Base-by-base conservation (phyloP, 1,140 invertebrate genomes). In the Gonatopus flavifemur region DNA sequence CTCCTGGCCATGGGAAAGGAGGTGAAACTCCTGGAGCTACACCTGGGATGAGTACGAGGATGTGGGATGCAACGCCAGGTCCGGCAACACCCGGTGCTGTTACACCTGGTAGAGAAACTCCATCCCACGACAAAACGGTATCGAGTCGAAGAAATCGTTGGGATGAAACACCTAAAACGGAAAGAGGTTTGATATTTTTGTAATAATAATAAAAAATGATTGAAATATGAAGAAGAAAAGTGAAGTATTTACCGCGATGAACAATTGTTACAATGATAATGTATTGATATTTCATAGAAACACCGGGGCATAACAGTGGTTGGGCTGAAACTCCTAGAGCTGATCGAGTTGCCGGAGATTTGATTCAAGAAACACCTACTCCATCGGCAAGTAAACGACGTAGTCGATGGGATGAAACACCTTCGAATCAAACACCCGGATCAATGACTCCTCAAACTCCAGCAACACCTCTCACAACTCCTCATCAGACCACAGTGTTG, bases 151-250 rank as follows among this genome's bases (percentile, higher is more conserved):
- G 96, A 47, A 99, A 99, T 80, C 86, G 98, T 49, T 99, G 97
- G 97, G 98, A 99, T 81, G 97, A 99, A 80, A 99, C 97, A 2
- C 96, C 97, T 1, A 96, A 95, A 81, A 97, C 94, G 12, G 94
- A 98, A 73, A 84, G 94, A 69, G 88, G 88, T 86, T 39, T 33
- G 10, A 45, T 18, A 13, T 21, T 43, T 10, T 44, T 28, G 3
- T 43, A 46, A 12, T 38, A 55, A 31, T 31, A 16, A 21, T 19
- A 39, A 53, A 56, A 32, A 51, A 19, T 44, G 37, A 45, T 49
- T 37, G 59, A 69, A 20, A 20, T 2, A 47, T 44, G 15, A 31
- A 13, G 13, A 39, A 15, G 12, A n/a, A 43, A 19, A 36, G 15
- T 20, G 16, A 20, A 28, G 25, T 25, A 37, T 37, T 35, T 3